Evolutionary conservation across 2,888 invertebrate genomes (phyloP), one percentile per base, ranked within the genome.

Genomic region (Dryocosmus kuriphilus): DNA sequence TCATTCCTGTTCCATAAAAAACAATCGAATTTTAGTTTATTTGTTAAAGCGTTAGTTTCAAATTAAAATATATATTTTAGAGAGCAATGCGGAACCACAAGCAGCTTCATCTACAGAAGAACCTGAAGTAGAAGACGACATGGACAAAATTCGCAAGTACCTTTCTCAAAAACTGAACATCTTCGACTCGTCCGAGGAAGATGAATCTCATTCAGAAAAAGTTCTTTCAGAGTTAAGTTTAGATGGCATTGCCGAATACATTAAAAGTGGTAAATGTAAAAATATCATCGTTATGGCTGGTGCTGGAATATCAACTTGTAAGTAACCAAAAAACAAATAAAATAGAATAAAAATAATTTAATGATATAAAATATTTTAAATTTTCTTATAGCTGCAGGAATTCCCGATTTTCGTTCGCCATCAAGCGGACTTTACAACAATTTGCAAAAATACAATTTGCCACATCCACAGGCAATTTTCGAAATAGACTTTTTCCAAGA

Each of bases 231-330:
- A 96, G 86, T 92, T 95, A 57, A 94, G 93, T 75, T 92, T 98
- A 81, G 95, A 96, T 85, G 97, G 96, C 1, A 92, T 98, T 75
- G 95, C 95, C 0, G 94, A 95, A 76, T 97, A 96, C 92, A 97
- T 98, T 83, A 94, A 95, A 85, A 94, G 94, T 79, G 94, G 94
- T 60, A 94, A 95, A 81, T 96, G 97, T 89, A 95, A 95, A 90
- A 97, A 97, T 86, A 95, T 99, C 77, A 95, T 99, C 78, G 98
- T 98, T 0, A 95, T 99, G 95, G 96, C 98, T 80, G 99, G 99
- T 80, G 99, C 99, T 85, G 99, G 99, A 74, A 98, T 99, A 88
- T 98, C 98, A 2, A 99, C 99, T 67, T 96, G 98, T 98, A 93
- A 94, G 95, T 93, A 75, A 60, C 79, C 73, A 2, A n/a, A 55